phyloP scores from a whole-genome alignment of 2,888 invertebrate species.

The Chelonus formosanus region DNA sequence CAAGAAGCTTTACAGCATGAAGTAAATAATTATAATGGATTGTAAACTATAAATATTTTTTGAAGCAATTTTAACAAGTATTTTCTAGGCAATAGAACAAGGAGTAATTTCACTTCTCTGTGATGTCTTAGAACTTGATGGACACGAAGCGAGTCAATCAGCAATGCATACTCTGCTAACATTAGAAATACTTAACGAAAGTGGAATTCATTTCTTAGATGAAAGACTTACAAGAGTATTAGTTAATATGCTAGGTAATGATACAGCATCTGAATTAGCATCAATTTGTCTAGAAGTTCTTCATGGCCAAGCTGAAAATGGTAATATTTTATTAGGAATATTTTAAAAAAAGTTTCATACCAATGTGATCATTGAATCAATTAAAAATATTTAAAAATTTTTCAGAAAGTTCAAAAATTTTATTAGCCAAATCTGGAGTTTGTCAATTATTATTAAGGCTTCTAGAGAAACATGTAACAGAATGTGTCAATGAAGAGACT shows the following conservation, averaged over 20 bases:
- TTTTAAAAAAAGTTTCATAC: too few relatives aligned
- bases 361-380: too few relatives aligned
- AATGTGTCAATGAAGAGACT: constrained; percentile 72
- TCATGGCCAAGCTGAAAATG: constrained; percentile 80
- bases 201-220: constrained; percentile 65
- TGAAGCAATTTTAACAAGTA: too few relatives aligned
- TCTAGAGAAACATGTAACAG: constrained; percentile 75
- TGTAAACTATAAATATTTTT: constrained; percentile 31
- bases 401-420: constrained; percentile 79
- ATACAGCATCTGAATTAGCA: constrained; percentile 76
- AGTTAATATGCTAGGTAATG: constrained; percentile 72
- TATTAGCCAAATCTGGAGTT: constrained; percentile 79
- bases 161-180: constrained; percentile 67
- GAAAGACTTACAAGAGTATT: constrained; percentile 70
- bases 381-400: constrained; percentile 41
- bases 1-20: constrained; percentile 74
- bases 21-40: constrained; percentile 44
- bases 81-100: constrained; percentile 63
- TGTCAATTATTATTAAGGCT: constrained; percentile 80
- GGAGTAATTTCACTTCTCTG: constrained; percentile 66
- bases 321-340: constrained; percentile 56
- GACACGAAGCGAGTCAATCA: constrained; percentile 65
- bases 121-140: constrained; percentile 65
- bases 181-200: constrained; percentile 67
- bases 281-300: constrained; percentile 81